phyloP scores from a whole-genome alignment of 2,888 invertebrate species.

The Phrixothrix hirtus region DNA sequence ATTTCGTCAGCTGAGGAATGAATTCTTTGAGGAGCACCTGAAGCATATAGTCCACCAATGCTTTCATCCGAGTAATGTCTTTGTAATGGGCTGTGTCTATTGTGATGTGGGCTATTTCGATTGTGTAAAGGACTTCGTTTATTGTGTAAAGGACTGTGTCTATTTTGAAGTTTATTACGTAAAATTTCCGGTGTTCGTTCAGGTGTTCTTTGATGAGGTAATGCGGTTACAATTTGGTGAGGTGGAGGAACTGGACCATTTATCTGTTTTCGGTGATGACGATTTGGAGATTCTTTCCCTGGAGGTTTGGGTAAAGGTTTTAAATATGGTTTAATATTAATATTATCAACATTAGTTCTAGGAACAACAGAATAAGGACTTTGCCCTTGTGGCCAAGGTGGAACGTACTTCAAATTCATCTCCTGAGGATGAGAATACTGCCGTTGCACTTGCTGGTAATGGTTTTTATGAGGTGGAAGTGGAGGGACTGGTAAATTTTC shows the following conservation, averaged over 20 bases:
- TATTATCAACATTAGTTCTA: constrained; percentile 39
- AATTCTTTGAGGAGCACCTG: constrained; percentile 60
- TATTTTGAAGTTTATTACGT: constrained; percentile 48
- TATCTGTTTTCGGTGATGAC: constrained; percentile 46
- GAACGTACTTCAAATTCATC: constrained; percentile 58
- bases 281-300: constrained; percentile 54
- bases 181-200: constrained; percentile 48
- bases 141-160: constrained; percentile 45
- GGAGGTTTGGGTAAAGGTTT: constrained; percentile 65
- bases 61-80: constrained; percentile 72
- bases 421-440: constrained; percentile 44
- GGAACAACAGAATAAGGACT: constrained; percentile 49
- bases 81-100: constrained; percentile 59
- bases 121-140: constrained; percentile 48
- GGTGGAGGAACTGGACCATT: constrained; percentile 39
- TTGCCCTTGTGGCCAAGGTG: constrained; percentile 67
- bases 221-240: constrained; percentile 41
- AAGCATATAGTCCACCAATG: constrained; percentile 56
- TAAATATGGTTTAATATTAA: constrained; percentile 58
- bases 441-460: constrained; percentile 40
- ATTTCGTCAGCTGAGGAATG: constrained; percentile 84
- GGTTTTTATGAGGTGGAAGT: constrained; percentile 61
- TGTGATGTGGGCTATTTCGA: constrained; percentile 49
- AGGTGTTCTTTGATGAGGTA: constrained; percentile 42
- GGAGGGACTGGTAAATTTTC: constrained; percentile 65